Percentiles rank a stretch among this genome's conserved stretches.
phyloP scores from a whole-genome alignment of 64 coral and sea anemone genomes.

The Exaiptasia diaphana region DNA sequence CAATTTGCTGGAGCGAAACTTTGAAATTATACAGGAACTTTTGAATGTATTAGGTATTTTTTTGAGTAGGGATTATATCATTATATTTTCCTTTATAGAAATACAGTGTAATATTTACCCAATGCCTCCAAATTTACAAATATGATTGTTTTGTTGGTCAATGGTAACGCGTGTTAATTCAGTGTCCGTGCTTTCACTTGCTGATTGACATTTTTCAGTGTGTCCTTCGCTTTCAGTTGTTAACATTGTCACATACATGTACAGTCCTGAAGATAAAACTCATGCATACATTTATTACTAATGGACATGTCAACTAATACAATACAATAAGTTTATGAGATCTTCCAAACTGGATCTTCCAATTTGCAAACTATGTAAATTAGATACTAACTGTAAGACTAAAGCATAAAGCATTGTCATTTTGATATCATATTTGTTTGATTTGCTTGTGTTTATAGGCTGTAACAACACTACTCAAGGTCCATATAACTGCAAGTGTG shows the following conservation, averaged over 20 bases:
- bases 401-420: no score
- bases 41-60: no score
- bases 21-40: no score
- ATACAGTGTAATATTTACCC: no score
- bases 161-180: no score
- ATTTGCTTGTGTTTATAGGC: neutral
- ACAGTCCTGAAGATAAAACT: neutral
- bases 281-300: neutral
- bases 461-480: slow-evolving; percentile 1
- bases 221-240: no score
- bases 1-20: neutral
- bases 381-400: neutral
- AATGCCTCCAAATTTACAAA: no score
- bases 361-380: neutral
- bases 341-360: neutral
- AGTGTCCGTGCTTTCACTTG: no score
- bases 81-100: neutral
- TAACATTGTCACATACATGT: no score
- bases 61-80: neutral
- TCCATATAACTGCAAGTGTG: neutral
- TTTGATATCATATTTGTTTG: neutral
- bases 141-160: no score
- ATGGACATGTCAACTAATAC: neutral
- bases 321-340: neutral
- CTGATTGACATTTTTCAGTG: no score